A percentile compares a stretch with the other conserved stretches of the same genome.
Evolutionary conservation across 1,140 invertebrate genomes (phyloP).

Genomic region (Trissolcus basalis): DNA sequence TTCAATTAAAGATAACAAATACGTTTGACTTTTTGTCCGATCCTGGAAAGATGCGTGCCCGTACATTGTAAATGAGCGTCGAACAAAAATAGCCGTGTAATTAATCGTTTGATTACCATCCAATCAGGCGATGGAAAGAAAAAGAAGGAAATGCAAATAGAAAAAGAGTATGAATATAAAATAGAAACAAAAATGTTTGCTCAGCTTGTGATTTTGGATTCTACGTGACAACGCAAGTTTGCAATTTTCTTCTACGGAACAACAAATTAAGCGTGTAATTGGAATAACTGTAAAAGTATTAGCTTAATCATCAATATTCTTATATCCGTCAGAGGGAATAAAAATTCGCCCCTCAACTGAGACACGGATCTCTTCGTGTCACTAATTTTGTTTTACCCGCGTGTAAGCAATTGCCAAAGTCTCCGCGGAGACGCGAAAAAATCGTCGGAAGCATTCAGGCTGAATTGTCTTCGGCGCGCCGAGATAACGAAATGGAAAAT

Average conservation of each 20-base stretch:
- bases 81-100: too few species aligned
- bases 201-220: not conserved
- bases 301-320: slow-evolving; percentile 26
- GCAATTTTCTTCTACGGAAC: slow-evolving; percentile 16
- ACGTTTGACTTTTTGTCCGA: slow-evolving; percentile 3
- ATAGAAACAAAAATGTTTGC: too few species aligned
- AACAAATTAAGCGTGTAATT: slow-evolving; percentile 39
- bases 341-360: too few species aligned
- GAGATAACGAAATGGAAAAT: slow-evolving; percentile 5
- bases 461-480: not conserved
- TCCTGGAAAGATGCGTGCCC: not conserved
- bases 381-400: too few species aligned
- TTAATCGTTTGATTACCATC: too few species aligned
- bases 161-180: too few species aligned
- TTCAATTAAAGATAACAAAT: slow-evolving; percentile 24
- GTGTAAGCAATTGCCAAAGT: not conserved
- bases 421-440: not conserved
- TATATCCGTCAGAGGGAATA: too few species aligned
- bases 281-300: slow-evolving; percentile 43
- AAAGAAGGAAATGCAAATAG: not conserved
- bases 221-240: slow-evolving; percentile 15
- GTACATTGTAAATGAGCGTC: too few species aligned
- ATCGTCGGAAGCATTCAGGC: not conserved
- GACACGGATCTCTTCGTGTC: too few species aligned
- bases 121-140: not conserved